Evolutionary conservation across 2,797 vertebrate species (phyloP).

Genomic region (Parauchenoglanis ngamensis): DNA sequence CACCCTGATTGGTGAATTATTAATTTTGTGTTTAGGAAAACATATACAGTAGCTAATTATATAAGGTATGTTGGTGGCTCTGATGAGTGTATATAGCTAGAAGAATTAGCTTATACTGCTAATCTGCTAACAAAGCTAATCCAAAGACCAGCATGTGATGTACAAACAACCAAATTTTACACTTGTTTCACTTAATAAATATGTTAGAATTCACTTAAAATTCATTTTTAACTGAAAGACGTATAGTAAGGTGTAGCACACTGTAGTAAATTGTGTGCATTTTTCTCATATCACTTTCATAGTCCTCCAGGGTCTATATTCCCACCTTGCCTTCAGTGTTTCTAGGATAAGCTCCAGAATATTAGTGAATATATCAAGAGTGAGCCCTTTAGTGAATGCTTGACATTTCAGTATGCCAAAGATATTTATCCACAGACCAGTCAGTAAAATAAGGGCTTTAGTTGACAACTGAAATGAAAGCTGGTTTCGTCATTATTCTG

Average conservation of each 20-base stretch:
- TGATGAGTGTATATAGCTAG: background rate
- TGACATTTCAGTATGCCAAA: constrained; percentile 10
- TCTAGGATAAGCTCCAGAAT: background rate
- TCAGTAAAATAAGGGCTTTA: background rate
- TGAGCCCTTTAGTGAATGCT: background rate
- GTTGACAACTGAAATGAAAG: background rate
- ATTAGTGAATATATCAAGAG: background rate
- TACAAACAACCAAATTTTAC: background rate
- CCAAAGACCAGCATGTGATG: background rate
- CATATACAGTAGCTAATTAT: background rate
- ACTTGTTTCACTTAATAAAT: background rate
- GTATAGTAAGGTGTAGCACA: background rate
- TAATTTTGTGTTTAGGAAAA: background rate
- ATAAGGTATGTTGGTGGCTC: background rate
- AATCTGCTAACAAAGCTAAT: background rate
- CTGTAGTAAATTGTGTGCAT: background rate
- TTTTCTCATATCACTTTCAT: background rate
- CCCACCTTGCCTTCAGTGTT: background rate
- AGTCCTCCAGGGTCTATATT: background rate
- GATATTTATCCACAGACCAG: background rate
- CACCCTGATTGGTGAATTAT: background rate
- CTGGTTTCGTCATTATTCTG: background rate
- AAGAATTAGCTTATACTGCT: background rate
- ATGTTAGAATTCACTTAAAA: too few species aligned
- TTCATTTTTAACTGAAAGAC: background rate